Evolutionary conservation across 2,797 vertebrate species (phyloP), one percentile per base, ranked within the genome.

Genomic region (Anguilla obscura): DNA sequence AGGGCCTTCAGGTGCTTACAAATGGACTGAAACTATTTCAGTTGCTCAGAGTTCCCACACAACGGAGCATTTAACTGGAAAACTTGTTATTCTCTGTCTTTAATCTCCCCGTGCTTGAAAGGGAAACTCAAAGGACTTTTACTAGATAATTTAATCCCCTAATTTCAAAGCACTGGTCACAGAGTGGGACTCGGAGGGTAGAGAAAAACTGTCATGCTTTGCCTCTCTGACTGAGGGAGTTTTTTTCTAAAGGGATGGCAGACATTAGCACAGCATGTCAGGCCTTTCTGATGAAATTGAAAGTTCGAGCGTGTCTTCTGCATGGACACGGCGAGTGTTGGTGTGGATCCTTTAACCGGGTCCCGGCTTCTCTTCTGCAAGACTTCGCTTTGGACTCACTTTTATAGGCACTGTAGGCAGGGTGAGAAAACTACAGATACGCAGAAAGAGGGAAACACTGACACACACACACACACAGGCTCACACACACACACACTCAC

Each of bases 111-210:
- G 93, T 91, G 91, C 93, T 93, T 95, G 94, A 94, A 94, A 89
- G 94, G 94, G 90, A 92, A 86, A 94, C 94, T 94, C 93, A 93
- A 94, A 95, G 93, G 91, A 90, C 90, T 94, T 94, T 94, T 92
- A 92, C 93, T 90, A 91, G 92, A 92, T 95, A 94, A 95, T 95
- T 95, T 94, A 94, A 95, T 94, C 94, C 92, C 93, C 91, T 92
- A 91, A 93, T 93, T 95, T 94, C 93, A 94, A 93, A 95, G 93
- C 93, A 92, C 90, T 91, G 93, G 93, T 93, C 93, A 92, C 91
- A 90, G 93, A 89, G 90, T 91, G 87, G 88, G 90, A 91, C 86
- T 71, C 85, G 1, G 90, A 89, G 89, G 90, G 91, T 86, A 89
- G 86, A 90, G 90, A 90, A 89, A 85, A 90, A 91, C 86, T 52